Conservation (phyloP, 2,797 vertebrate species). For the Gobio occitaniae region DNA sequence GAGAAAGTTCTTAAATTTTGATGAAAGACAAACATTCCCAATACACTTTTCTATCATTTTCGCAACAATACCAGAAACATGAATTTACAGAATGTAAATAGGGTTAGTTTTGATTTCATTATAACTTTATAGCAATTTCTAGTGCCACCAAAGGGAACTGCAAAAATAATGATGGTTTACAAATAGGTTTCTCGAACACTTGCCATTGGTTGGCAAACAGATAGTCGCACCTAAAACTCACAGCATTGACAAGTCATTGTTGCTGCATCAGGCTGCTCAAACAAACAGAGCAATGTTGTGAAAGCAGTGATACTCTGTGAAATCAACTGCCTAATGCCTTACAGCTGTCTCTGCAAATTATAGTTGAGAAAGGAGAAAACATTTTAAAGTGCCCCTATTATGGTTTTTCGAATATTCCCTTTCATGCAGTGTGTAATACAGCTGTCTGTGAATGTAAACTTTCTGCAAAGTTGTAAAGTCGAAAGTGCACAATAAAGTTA, state of each 20-base stretch:
- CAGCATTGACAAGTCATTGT: neutral
- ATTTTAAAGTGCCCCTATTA: neutral
- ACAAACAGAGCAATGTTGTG: neutral
- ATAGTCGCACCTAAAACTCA: neutral
- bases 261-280: neutral
- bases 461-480: too few relatives aligned
- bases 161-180: neutral
- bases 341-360: neutral
- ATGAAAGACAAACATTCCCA: neutral
- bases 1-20: neutral
- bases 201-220: neutral
- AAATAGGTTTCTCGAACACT: neutral
- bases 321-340: slow-evolving; percentile 1
- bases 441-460: too few relatives aligned
- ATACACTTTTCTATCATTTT: neutral
- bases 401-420: too few relatives aligned
- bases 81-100: neutral
- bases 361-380: neutral
- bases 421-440: too few relatives aligned
- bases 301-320: neutral
- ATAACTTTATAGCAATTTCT: neutral
- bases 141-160: neutral
- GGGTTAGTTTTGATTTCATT: neutral
- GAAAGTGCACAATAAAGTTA: too few relatives aligned
- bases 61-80: neutral